Evolutionary conservation across 2,797 vertebrate genomes (phyloP).

Genomic region (Darevskia mixta): DNA sequence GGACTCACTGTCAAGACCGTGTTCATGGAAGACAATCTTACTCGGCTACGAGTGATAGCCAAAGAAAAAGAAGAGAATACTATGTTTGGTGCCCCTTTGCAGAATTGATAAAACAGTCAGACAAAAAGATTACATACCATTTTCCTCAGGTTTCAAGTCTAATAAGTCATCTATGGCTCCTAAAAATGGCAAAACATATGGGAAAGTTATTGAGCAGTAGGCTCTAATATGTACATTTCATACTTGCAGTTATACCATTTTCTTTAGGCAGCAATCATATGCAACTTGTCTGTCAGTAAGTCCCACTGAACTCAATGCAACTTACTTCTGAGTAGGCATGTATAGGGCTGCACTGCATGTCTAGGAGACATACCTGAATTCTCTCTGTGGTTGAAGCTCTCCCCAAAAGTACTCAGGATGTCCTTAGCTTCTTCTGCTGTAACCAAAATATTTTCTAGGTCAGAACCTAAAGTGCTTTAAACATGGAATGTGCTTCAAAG

Average conservation of each 20-base stretch:
- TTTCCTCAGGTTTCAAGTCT: constrained; percentile 78
- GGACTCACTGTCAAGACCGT: too few relatives aligned
- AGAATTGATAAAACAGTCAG: constrained; percentile 48
- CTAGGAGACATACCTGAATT: constrained; percentile 69
- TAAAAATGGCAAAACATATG: constrained; percentile 46
- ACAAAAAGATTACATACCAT: constrained; percentile 72
- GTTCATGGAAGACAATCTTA: too few relatives aligned
- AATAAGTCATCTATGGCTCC: constrained; percentile 78
- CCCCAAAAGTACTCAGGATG: constrained; percentile 60
- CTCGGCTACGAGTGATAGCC: too few relatives aligned
- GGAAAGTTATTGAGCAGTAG: constrained; percentile 23
- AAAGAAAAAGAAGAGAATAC: neutral
- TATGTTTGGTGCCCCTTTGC: neutral
- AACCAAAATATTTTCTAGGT: constrained; percentile 60
- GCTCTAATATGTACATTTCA: constrained; percentile 29
- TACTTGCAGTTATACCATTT: constrained; percentile 35
- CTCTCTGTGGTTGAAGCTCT: constrained; percentile 55
- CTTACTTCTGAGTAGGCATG: neutral
- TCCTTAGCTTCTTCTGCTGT: constrained; percentile 69
- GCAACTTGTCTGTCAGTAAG: neutral
- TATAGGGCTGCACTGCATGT: neutral
- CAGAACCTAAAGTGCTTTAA: constrained; percentile 37
- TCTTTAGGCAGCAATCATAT: constrained; percentile 23
- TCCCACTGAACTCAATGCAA: neutral
- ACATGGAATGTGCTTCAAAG: neutral